Base-by-base conservation (phyloP, 2,797 vertebrate genomes). In the Alca torda region DNA sequence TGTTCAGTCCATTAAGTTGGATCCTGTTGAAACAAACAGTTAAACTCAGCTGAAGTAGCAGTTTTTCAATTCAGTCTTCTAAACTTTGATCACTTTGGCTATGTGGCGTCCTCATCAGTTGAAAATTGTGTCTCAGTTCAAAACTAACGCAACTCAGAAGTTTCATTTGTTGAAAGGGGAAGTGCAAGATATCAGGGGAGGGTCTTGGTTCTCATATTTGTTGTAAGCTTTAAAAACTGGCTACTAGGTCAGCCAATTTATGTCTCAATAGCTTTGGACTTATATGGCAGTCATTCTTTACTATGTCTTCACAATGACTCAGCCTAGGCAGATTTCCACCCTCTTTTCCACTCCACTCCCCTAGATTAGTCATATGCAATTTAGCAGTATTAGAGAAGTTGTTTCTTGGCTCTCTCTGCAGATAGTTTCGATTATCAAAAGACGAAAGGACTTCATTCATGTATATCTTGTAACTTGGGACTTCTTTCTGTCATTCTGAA, bases 251-350 rank as follows among this genome's bases (percentile, higher is more conserved):
- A 94, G 91, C 93, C 79, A 89, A 30, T 79, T 81, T 93, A 60
- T 95, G 73, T 95, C 91, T 90, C 87, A 95, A 89, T 73, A 89
- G 59, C 67, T 87, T 89, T 84, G 84, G 81, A 54, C n/a, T 84
- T 90, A n/a, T 1, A 33, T 46, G 65, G 74, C 63, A 90, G 25
- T 92, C 54, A 61, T 91, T 93, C 85, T 77, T 93, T 65, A 65
- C 75, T 70, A 3, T 92, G 78, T 73, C 84, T 95, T 87, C 35
- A 74, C 43, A 74, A 9, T 95, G 91, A 94, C 70, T 96, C 95
- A 94, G 90, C 59, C 83, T 67, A 84, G 90, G 87, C 94, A 84
- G 51, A 86, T 90, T 88, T 96, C 91, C 79, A 81, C 86, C 59
- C 54, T 17, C 9, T 91, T 84, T 95, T 86, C 74, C 83, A 84